Evolutionary conservation across 2,797 vertebrate species (phyloP).

Genomic region (Acanthis flammea): DNA sequence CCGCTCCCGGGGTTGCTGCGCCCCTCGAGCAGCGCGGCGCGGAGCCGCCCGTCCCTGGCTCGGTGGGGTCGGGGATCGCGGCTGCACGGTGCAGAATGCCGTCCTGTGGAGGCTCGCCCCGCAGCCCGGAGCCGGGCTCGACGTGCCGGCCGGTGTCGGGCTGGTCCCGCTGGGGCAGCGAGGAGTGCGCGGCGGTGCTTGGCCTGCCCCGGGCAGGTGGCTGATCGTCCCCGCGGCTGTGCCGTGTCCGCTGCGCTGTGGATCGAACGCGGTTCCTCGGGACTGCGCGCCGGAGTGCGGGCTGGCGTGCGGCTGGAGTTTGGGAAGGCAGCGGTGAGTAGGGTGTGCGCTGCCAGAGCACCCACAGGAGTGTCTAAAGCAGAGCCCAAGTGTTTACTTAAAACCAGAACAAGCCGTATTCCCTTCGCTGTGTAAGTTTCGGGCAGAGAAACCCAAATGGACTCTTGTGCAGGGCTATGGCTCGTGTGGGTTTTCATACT

Average conservation of each 20-base stretch:
- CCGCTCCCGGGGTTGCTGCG: background rate
- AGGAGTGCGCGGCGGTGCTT: background rate
- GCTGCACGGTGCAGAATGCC: background rate
- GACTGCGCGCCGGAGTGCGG: background rate
- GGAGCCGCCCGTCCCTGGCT: too few species aligned
- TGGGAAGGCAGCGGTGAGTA: background rate
- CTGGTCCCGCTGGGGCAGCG: background rate
- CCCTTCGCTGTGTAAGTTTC: background rate
- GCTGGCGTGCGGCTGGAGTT: background rate
- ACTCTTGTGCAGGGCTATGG: background rate
- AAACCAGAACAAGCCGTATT: background rate
- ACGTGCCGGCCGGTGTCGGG: background rate
- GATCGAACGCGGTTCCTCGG: rapidly evolving
- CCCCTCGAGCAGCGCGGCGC: background rate
- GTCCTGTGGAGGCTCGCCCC: background rate
- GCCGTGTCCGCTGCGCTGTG: rapidly evolving
- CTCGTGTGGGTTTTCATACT: background rate
- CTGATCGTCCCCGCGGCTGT: background rate
- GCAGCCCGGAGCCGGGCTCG: background rate
- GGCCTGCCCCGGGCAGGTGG: background rate
- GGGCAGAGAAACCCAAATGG: background rate
- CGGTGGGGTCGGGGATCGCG: background rate
- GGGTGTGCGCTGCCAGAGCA: background rate
- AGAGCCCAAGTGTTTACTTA: background rate
- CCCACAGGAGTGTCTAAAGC: background rate